phyloP scores from a whole-genome alignment of 1,140 invertebrate species.

The Drosophila cardini region DNA sequence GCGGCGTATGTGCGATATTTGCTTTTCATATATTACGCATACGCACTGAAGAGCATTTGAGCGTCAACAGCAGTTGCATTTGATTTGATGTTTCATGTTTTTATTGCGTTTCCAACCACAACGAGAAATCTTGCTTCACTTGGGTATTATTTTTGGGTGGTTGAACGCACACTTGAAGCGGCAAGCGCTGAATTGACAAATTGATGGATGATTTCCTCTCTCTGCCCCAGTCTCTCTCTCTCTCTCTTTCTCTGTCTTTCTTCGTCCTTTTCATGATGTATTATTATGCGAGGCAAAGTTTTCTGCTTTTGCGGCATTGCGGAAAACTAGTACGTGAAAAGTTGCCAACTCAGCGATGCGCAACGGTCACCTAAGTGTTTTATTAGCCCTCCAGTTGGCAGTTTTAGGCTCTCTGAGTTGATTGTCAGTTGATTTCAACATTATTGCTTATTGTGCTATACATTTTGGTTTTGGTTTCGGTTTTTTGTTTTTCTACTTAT shows the following conservation, averaged over 20 bases:
- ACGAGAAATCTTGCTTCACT: neutral
- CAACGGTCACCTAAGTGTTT: constrained; percentile 69
- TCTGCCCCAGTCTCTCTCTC: neutral
- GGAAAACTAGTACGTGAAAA: constrained; percentile 40
- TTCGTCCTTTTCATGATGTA: constrained; percentile 62
- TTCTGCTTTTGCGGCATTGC: neutral
- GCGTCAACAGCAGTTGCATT: constrained; percentile 34
- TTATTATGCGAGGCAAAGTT: constrained; percentile 59
- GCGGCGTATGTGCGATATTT: constrained; percentile 24
- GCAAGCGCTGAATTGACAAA: constrained; percentile 79
- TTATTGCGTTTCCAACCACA: constrained; percentile 15
- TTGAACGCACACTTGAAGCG: constrained; percentile 49
- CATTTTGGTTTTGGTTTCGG: constrained; percentile 15
- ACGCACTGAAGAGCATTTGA: constrained; percentile 39
- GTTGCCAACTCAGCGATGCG: constrained; percentile 56
- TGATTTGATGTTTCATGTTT: constrained; percentile 23
- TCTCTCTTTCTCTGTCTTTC: neutral
- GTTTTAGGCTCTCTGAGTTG: constrained; percentile 53
- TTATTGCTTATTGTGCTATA: constrained; percentile 32
- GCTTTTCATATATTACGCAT: constrained; percentile 23
- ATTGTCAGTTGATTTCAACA: constrained; percentile 55
- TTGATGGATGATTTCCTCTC: constrained; percentile 71
- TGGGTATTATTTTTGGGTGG: constrained; percentile 17
- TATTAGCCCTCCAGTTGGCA: constrained; percentile 69
- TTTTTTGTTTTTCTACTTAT: neutral